Evolutionary conservation across 2,888 invertebrate genomes (phyloP).

Genomic region (Drosophila neotestacea): DNA sequence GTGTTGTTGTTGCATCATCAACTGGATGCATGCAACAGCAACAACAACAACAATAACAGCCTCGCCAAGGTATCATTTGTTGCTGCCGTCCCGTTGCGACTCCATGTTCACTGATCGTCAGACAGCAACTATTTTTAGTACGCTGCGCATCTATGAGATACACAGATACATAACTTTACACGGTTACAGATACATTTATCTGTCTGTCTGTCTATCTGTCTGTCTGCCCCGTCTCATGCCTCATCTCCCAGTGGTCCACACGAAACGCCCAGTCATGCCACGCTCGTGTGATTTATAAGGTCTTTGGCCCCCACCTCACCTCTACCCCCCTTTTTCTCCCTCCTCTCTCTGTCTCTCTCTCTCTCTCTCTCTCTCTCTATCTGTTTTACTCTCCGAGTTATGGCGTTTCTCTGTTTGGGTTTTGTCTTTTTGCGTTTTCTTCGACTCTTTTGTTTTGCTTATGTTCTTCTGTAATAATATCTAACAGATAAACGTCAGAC

Average conservation of each 20-base stretch:
- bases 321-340: constrained; percentile 14
- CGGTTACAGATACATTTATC: constrained; percentile 8
- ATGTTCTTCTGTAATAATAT: constrained; percentile 68
- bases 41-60: constrained; percentile 6
- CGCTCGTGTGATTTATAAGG: constrained; percentile 81
- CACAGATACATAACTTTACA: constrained; percentile 32
- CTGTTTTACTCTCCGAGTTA: constrained; percentile 1
- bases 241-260: constrained; percentile 42
- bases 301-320: constrained; percentile 66
- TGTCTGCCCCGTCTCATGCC: background rate
- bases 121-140: constrained; percentile 68
- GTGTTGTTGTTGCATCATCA: constrained; percentile 63
- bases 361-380: constrained; percentile 23
- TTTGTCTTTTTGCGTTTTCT: constrained; percentile 27
- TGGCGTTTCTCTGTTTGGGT: constrained; percentile 49
- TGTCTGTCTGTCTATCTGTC: constrained; percentile 11
- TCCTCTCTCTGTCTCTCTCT: constrained; percentile 23
- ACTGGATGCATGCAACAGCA: constrained; percentile 39
- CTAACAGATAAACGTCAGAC: constrained; percentile 49
- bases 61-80: constrained; percentile 40
- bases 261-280: constrained; percentile 76
- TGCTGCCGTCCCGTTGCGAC: background rate
- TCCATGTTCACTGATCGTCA: constrained; percentile 37
- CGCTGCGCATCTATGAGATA: constrained; percentile 58
- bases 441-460: constrained; percentile 74